Percentiles rank a stretch among this genome's conserved stretches.
phyloP scores from a whole-genome alignment of 2,888 invertebrate species.

The Yponomeuta malinellus region DNA sequence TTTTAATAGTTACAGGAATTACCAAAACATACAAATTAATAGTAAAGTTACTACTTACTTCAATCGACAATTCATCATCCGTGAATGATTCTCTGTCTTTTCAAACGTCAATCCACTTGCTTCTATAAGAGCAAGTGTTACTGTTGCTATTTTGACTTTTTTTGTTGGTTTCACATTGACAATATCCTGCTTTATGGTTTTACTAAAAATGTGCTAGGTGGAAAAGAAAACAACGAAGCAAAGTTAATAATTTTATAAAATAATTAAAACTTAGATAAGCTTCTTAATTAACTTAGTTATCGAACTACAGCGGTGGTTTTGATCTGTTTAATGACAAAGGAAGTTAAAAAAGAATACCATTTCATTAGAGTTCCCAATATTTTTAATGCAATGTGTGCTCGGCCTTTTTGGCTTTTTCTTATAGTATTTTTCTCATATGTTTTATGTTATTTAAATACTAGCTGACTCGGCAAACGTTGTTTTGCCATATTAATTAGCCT shows the following conservation, averaged over 20 bases:
- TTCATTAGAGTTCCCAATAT: too few species aligned
- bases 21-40: too few species aligned
- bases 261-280: not conserved
- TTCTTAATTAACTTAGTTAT: too few species aligned
- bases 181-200: slow-evolving; percentile 43
- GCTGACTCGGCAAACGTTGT: too few species aligned
- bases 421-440: too few species aligned
- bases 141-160: slow-evolving; percentile 77
- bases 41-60: slow-evolving; percentile 66
- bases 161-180: slow-evolving; percentile 31
- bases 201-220: slow-evolving; percentile 47
- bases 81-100: slow-evolving; percentile 85
- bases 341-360: too few species aligned
- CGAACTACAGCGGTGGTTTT: too few species aligned
- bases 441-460: too few species aligned
- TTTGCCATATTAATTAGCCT: too few species aligned
- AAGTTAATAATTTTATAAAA: slow-evolving; percentile 29
- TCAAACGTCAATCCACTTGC: slow-evolving; percentile 84
- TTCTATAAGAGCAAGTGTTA: slow-evolving; percentile 95
- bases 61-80: slow-evolving; percentile 93
- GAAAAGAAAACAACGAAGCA: slow-evolving; percentile 24
- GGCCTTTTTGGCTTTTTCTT: too few species aligned
- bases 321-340: too few species aligned
- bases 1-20: not conserved
- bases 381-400: too few species aligned